A percentile compares a stretch with the other conserved stretches of the same genome.
Conservation (phyloP, 2,888 invertebrate species). For the Meganola albula region DNA sequence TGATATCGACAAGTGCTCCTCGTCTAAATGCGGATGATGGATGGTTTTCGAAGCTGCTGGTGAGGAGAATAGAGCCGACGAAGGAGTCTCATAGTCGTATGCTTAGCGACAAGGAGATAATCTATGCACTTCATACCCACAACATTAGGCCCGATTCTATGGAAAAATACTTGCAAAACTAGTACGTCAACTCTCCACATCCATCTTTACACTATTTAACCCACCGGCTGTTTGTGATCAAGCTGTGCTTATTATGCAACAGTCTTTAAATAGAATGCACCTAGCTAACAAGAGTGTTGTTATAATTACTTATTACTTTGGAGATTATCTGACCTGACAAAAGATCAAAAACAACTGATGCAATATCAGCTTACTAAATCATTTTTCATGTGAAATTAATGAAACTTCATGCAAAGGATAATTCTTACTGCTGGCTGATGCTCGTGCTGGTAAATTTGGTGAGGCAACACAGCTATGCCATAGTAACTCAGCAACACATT, state of each 20-base stretch:
- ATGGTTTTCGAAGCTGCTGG: conserved; percentile 93
- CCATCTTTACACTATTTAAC: too few species aligned
- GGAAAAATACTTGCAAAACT: conserved; percentile 91
- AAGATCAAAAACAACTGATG: too few species aligned
- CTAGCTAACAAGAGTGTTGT: too few species aligned
- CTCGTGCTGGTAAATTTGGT: too few species aligned
- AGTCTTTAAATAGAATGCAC: conserved; percentile 58
- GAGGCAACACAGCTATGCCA: too few species aligned
- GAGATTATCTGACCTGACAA: too few species aligned
- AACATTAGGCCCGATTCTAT: conserved; percentile 94
- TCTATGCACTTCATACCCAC: conserved; percentile 97
- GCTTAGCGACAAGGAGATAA: conserved; percentile 96
- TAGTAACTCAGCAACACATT: too few species aligned
- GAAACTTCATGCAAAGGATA: too few species aligned
- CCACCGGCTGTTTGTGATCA: conserved; percentile 26
- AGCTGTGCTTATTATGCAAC: conserved; percentile 58
- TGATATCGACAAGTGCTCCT: conserved; percentile 52
- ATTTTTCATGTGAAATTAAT: too few species aligned
- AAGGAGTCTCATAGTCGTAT: conserved; percentile 98
- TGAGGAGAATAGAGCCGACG: conserved; percentile 94
- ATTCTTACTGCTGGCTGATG: too few species aligned
- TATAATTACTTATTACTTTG: too few species aligned
- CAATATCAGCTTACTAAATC: too few species aligned
- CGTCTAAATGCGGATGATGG: conserved; percentile 79
- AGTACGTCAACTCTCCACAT: conserved; percentile 81